Evolutionary conservation across 1,140 invertebrate species (phyloP), one percentile per base, ranked within the genome.

Genomic region (Thaumatotibia leucotreta): DNA sequence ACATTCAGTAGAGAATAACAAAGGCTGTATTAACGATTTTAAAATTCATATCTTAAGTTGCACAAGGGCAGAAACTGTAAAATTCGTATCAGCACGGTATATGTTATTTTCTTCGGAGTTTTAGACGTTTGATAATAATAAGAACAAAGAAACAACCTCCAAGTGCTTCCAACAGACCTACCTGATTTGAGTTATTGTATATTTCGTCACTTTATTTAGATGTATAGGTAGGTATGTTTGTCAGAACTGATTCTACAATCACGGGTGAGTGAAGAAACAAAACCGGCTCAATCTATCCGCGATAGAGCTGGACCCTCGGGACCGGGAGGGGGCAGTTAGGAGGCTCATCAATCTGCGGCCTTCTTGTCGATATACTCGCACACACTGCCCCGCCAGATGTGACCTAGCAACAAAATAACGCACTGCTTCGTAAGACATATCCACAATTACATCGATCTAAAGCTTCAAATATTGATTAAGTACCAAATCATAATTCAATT

Each of bases 301-400:
- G 78, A 79, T 79, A 82, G 72, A 75, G 49, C 39, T 1, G 63
- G 67, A 14, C 72, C 68, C 72, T 32, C 54, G 72, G 71, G 74
- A 68, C 64, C n/a, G n/a, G 64, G 71, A 64, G 64, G 63, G 66
- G 64, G 71, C 45, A 67, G 65, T 11, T 27, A 39, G 71, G 65
- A 11, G 50, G 68, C 69, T 82, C 82, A 85, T 84, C 83, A 84
- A 84, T 86, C 83, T 84, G 75, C 77, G 76, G 70, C 74, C 76
- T 77, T 78, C 74, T 73, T 71, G 73, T 81, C 82, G 77, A 84
- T 84, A 79, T 79, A 79, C 82, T 78, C 71, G 73, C 77, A 81
- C 78, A 82, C 78, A 76, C 76, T 74, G 72, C 66, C 62, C 70
- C 65, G 77, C 76, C 82, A 84, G 73, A 82, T 80, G 80, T 73